These are phyloP conservation scores for Smittia sp. DNA, from an alignment of 2,888 invertebrate genomes.

Conservation along the genomic window DNA sequence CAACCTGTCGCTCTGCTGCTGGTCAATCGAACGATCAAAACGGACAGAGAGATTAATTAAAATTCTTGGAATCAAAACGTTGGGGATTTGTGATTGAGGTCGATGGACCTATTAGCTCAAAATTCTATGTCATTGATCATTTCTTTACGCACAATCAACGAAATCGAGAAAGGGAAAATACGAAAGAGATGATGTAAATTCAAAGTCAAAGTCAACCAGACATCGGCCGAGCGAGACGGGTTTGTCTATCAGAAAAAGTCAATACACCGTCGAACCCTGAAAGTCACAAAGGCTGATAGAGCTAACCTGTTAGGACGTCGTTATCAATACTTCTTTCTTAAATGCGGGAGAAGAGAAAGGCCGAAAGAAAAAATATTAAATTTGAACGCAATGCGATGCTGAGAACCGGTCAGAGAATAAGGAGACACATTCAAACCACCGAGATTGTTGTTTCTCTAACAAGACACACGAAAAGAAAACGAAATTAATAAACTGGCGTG, in stretches of 20 bases:
- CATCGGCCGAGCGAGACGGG: no score
- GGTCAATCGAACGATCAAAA: background rate
- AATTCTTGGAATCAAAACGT: background rate
- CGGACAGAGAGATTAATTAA: background rate
- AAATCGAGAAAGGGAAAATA: background rate
- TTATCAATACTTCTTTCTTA: conserved; percentile 12
- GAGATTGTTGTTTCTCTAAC: background rate
- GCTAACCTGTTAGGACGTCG: background rate
- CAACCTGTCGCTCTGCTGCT: no score
- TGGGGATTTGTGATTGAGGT: background rate
- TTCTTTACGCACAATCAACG: background rate
- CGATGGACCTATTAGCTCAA: background rate
- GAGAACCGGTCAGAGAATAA: conserved; percentile 6
- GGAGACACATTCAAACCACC: conserved; percentile 17
- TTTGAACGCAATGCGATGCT: background rate
- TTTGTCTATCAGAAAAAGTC: background rate
- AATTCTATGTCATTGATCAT: conserved; percentile 9
- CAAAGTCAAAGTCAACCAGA: background rate
- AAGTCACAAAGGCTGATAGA: background rate
- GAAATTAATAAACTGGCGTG: conserved; percentile 17
- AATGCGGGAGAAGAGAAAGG: background rate
- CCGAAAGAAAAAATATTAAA: background rate
- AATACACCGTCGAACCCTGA: background rate
- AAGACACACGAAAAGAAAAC: background rate
- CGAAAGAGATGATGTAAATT: background rate